phyloP scores from a whole-genome alignment of 2,797 vertebrate species.

The Lophura swinhoii region DNA sequence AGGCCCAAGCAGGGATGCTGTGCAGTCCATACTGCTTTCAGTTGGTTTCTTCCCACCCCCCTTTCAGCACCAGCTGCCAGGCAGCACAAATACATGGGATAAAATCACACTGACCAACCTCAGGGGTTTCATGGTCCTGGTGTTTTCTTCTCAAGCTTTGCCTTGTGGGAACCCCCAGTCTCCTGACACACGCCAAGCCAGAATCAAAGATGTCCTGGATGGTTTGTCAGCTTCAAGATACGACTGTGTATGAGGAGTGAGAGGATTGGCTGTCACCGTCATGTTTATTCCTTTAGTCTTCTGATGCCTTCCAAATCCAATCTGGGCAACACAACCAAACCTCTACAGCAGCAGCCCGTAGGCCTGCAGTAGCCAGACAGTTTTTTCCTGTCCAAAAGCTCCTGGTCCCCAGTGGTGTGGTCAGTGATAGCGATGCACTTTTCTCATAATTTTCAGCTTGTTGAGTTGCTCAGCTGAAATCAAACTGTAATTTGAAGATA shows the following conservation, averaged over 20 bases:
- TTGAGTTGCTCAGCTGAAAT: not conserved
- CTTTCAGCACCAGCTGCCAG: not conserved
- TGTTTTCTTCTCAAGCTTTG: not conserved
- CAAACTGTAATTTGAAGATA: conserved; percentile 16
- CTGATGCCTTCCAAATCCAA: not conserved
- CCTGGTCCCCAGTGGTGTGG: not conserved
- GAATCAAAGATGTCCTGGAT: not conserved
- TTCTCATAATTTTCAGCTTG: not conserved
- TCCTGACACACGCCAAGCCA: not conserved
- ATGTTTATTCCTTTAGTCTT: not conserved
- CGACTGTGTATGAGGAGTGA: not conserved
- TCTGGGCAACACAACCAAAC: not conserved
- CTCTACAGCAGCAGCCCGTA: not conserved
- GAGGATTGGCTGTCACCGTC: not conserved
- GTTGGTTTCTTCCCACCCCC: not conserved
- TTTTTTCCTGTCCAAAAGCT: not conserved
- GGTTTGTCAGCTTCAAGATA: not conserved
- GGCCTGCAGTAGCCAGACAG: not conserved
- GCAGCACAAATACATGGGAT: not conserved
- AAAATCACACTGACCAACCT: not conserved
- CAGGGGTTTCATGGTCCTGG: not conserved
- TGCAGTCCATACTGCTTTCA: not conserved
- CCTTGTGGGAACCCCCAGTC: fast-evolving
- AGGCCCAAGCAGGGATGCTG: not conserved
- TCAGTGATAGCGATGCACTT: not conserved